Percentiles rank a stretch among this genome's conserved stretches.
These are phyloP conservation scores for Oryzias curvinotus DNA, from an alignment of 2,113 vertebrate genomes.

Conservation along the genomic window DNA sequence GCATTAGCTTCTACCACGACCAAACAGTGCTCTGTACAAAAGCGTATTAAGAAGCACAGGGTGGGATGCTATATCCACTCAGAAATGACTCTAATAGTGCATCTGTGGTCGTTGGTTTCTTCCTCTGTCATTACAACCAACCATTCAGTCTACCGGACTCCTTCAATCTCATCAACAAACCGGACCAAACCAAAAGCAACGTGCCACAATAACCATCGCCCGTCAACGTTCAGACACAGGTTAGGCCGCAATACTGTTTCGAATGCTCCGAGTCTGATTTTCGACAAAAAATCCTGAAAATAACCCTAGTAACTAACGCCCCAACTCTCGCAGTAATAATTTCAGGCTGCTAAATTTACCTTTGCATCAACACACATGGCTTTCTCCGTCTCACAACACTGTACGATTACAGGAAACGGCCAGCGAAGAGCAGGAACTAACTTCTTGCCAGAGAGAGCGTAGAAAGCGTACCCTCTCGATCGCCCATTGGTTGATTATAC, in stretches of 20 bases:
- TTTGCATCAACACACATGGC: slow-evolving; percentile 85
- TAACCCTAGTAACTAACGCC: slow-evolving; percentile 57
- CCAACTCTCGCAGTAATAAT: slow-evolving; percentile 64
- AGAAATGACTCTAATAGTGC: slow-evolving; percentile 10
- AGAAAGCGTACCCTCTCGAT: slow-evolving; percentile 35
- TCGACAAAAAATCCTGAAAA: slow-evolving; percentile 59
- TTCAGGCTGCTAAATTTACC: slow-evolving; percentile 81
- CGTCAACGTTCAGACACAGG: slow-evolving; percentile 75
- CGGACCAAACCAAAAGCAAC: slow-evolving; percentile 83
- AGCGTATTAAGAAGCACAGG: slow-evolving; percentile 13
- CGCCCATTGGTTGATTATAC: slow-evolving; percentile 55
- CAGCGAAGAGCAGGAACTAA: slow-evolving; percentile 83
- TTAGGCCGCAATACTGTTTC: slow-evolving; percentile 81
- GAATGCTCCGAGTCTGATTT: slow-evolving; percentile 58
- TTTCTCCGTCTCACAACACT: slow-evolving; percentile 87
- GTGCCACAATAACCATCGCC: slow-evolving; percentile 82
- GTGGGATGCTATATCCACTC: neutral
- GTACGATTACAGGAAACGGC: slow-evolving; percentile 84
- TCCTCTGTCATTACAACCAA: slow-evolving; percentile 51
- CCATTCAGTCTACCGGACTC: slow-evolving; percentile 62
- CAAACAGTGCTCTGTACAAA: slow-evolving; percentile 61
- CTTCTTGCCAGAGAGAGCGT: slow-evolving; percentile 70
- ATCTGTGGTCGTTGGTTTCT: slow-evolving; percentile 5
- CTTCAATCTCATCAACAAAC: slow-evolving; percentile 79
- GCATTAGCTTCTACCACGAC: slow-evolving; percentile 70